A percentile compares a stretch with the other conserved stretches of the same genome.
These are phyloP conservation scores for Eutrigla gurnardus DNA, from an alignment of 2,797 vertebrate genomes.

Conservation along the genomic window DNA sequence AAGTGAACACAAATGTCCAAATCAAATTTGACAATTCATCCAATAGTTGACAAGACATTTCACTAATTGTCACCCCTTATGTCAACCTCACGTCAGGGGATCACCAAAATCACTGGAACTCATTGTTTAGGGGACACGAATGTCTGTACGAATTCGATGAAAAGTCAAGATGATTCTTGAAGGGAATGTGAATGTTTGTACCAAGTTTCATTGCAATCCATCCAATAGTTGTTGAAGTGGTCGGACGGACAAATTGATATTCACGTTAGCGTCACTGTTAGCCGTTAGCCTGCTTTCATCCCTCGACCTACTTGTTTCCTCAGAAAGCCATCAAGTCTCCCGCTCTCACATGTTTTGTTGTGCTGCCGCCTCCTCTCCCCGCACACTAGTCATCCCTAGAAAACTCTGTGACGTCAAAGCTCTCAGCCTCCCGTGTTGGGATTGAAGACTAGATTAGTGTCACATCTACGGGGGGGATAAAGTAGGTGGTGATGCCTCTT, in stretches of 20 bases:
- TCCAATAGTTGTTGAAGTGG: not conserved
- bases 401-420: conserved; percentile 36
- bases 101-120: too few relatives aligned
- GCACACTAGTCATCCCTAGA: conserved; percentile 3
- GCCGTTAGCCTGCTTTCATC: conserved; percentile 1
- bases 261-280: not conserved
- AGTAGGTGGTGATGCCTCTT: conserved; percentile 64
- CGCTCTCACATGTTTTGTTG: not conserved
- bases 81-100: too few relatives aligned
- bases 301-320: not conserved
- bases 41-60: not conserved
- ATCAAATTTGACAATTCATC: not conserved
- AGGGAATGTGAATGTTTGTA: too few relatives aligned
- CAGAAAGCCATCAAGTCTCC: conserved; percentile 1
- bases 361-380: conserved; percentile 11
- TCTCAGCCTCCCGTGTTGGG: conserved; percentile 26
- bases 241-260: not conserved
- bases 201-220: too few relatives aligned
- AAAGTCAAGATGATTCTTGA: too few relatives aligned
- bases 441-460: conserved; percentile 51
- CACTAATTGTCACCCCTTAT: too few relatives aligned
- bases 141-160: too few relatives aligned
- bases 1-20: not conserved
- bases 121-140: too few relatives aligned
- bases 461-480: conserved; percentile 51